Percentiles rank a stretch among this genome's conserved stretches.
Conservation (phyloP, 2,113 vertebrate genomes). For the Rhea pennata region DNA sequence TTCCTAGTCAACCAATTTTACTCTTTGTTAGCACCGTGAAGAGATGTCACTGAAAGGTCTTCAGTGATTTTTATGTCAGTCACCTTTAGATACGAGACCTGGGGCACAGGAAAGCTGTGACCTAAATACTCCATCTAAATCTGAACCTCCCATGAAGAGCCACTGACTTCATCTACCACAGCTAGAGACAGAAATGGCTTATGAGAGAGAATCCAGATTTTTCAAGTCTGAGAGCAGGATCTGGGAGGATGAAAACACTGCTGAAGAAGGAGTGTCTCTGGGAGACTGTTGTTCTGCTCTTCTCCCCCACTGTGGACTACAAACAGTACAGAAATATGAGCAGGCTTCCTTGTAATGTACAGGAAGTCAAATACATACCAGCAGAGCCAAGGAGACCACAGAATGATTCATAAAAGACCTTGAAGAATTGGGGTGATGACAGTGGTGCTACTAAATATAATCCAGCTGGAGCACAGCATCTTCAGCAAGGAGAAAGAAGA, state of each 20-base stretch:
- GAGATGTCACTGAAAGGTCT: not conserved
- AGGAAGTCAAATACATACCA: slow-evolving; percentile 47
- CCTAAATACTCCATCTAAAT: not conserved
- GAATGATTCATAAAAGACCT: slow-evolving; percentile 27
- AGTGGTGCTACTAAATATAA: slow-evolving; percentile 37
- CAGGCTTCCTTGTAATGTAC: slow-evolving; percentile 36
- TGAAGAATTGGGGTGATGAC: not conserved
- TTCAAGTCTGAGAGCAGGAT: not conserved
- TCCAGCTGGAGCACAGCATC: not conserved
- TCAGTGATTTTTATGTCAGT: not conserved
- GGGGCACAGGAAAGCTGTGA: not conserved
- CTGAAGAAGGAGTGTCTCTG: not conserved
- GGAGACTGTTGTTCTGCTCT: not conserved
- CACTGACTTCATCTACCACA: not conserved
- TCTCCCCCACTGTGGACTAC: not conserved
- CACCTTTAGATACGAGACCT: not conserved
- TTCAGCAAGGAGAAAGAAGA: not conserved
- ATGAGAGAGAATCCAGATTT: not conserved
- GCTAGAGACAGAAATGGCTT: not conserved
- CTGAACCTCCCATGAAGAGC: not conserved
- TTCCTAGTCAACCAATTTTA: not conserved
- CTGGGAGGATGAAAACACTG: not conserved
- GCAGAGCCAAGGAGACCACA: slow-evolving; percentile 53
- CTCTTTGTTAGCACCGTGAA: accelerated
- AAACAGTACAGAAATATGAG: not conserved